phyloP scores from a whole-genome alignment of 2,113 vertebrate genomes.

The Microcebus griseorufus region DNA sequence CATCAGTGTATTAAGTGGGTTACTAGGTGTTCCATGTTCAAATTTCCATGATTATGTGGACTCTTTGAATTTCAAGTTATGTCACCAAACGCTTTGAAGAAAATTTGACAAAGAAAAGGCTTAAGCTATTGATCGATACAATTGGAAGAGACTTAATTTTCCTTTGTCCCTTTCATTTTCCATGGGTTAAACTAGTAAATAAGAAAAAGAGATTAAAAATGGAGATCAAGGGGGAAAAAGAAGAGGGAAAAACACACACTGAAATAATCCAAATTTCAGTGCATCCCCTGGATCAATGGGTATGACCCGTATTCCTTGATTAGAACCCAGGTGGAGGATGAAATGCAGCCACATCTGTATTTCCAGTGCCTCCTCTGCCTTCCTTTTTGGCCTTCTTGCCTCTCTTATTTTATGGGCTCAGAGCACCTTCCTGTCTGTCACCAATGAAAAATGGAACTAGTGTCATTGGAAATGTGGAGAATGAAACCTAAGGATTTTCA shows the following conservation, averaged over 20 bases:
- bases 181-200: neutral
- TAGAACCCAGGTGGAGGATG: neutral
- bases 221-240: neutral
- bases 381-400: neutral
- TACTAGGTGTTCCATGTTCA: neutral
- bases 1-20: neutral
- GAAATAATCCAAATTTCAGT: neutral
- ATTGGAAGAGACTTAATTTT: conserved; percentile 35
- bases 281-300: neutral
- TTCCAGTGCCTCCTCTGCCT: neutral
- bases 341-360: neutral
- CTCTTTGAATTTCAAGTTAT: neutral
- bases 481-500: neutral
- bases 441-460: neutral
- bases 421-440: neutral
- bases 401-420: neutral
- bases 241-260: neutral
- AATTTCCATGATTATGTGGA: neutral
- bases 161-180: neutral
- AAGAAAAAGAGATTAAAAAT: neutral
- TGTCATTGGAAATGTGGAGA: neutral
- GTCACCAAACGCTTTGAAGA: conserved; percentile 10
- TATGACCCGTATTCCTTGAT: neutral
- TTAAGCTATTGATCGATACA: neutral
- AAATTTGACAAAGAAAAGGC: neutral